Conservation (phyloP, 2,113 vertebrate genomes). For the Triplophysa dalaica region DNA sequence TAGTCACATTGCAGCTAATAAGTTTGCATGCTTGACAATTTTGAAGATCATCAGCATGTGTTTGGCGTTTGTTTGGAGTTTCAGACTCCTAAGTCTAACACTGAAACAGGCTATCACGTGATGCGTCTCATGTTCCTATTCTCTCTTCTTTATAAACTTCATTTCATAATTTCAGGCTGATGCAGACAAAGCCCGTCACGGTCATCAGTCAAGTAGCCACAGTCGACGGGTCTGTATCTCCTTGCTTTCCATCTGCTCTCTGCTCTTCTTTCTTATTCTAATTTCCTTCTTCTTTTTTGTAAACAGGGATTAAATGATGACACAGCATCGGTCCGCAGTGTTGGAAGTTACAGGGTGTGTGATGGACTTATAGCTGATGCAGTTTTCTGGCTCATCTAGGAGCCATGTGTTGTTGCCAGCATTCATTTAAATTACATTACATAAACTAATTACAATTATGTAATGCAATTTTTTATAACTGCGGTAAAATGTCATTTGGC, state of each 20-base stretch:
- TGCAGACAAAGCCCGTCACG: conserved; percentile 85
- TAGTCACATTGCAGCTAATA: background rate
- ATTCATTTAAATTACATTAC: no score
- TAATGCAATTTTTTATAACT: no score
- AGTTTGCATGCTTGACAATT: background rate
- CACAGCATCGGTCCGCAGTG: conserved; percentile 68
- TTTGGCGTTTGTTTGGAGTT: conserved; percentile 17
- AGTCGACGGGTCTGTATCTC: conserved; percentile 87
- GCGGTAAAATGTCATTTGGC: no score
- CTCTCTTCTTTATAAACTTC: conserved; percentile 44
- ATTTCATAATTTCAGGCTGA: conserved; percentile 82
- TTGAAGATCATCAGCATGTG: background rate
- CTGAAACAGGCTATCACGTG: background rate
- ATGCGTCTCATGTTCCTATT: background rate
- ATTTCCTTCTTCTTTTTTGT: conserved; percentile 62
- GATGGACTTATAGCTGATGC: conserved; percentile 31
- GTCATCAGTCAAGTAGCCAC: conserved; percentile 75
- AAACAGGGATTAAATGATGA: conserved; percentile 75
- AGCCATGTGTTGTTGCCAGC: no score
- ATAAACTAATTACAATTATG: no score
- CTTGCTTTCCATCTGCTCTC: conserved; percentile 41
- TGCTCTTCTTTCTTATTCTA: conserved; percentile 47
- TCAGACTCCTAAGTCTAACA: background rate
- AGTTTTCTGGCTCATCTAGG: no score
- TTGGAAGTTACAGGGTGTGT: conserved; percentile 79